A percentile compares a stretch with the other conserved stretches of the same genome.
Evolutionary conservation across 2,113 vertebrate species (phyloP).

Genomic region (Cyprinodon tularosa): DNA sequence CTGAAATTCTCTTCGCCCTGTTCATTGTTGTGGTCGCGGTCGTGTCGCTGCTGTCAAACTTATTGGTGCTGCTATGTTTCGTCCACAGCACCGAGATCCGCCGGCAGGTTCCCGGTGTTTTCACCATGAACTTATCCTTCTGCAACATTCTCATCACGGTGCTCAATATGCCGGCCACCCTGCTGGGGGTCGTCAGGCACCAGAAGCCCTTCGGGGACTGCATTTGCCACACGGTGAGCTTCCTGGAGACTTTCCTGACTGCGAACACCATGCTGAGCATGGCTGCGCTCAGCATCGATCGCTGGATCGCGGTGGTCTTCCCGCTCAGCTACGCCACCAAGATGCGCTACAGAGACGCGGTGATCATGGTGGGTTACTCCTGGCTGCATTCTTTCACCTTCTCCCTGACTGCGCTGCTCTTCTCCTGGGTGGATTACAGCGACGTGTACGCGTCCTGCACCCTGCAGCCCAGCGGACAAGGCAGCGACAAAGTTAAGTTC

Average conservation of each 20-base stretch:
- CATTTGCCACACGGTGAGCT: slow-evolving; percentile 81
- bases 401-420: slow-evolving; percentile 81
- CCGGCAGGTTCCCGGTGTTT: slow-evolving; percentile 84
- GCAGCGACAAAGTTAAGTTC: slow-evolving; percentile 75
- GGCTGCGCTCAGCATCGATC: slow-evolving; percentile 87
- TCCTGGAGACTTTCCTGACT: slow-evolving; percentile 86
- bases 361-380: slow-evolving; percentile 85
- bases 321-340: slow-evolving; percentile 85
- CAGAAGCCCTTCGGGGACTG: slow-evolving; percentile 83
- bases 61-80: slow-evolving; percentile 87
- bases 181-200: slow-evolving; percentile 79
- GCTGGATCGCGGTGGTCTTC: slow-evolving; percentile 88
- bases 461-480: slow-evolving; percentile 76
- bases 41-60: slow-evolving; percentile 84
- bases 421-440: slow-evolving; percentile 86
- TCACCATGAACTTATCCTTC: slow-evolving; percentile 85
- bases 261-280: slow-evolving; percentile 86
- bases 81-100: slow-evolving; percentile 85
- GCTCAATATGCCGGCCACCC: slow-evolving; percentile 84
- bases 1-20: slow-evolving; percentile 80
- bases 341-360: slow-evolving; percentile 86
- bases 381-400: slow-evolving; percentile 86
- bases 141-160: slow-evolving; percentile 87
- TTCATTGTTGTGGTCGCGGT: slow-evolving; percentile 84
- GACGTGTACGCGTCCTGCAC: slow-evolving; percentile 84